Percentiles rank a stretch among this genome's conserved stretches.
Conservation (phyloP, 2,797 vertebrate genomes). For the Eulemur coronatus region DNA sequence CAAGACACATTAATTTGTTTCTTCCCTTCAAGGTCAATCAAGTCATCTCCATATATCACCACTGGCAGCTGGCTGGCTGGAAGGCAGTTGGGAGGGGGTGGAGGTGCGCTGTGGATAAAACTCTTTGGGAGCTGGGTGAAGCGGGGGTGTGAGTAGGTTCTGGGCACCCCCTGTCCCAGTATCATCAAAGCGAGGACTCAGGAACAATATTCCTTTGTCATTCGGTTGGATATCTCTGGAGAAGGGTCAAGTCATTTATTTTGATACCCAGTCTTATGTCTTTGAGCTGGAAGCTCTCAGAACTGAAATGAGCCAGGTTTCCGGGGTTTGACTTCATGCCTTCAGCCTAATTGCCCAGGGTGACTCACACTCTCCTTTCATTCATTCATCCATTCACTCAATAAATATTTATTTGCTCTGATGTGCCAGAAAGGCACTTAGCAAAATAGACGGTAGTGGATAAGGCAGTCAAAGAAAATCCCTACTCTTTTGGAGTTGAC, state of each 20-base stretch:
- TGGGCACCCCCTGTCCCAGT: not conserved
- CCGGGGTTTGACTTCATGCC: not conserved
- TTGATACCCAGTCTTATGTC: not conserved
- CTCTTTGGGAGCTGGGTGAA: not conserved
- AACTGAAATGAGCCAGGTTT: not conserved
- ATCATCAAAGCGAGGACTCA: fast-evolving
- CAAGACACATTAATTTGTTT: constrained; percentile 72
- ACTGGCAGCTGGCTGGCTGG: not conserved
- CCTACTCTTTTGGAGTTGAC: not conserved
- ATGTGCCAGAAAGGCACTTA: not conserved
- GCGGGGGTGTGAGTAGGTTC: not conserved
- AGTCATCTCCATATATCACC: constrained; percentile 61
- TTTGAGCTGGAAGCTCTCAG: not conserved
- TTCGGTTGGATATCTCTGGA: not conserved
- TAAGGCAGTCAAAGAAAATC: not conserved
- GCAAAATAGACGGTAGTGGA: not conserved
- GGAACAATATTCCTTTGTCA: not conserved
- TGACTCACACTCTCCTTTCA: not conserved
- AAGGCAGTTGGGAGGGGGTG: not conserved
- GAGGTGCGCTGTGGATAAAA: not conserved
- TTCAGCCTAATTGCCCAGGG: not conserved
- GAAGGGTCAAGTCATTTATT: not conserved
- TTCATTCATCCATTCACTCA: not conserved
- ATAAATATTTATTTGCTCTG: not conserved
- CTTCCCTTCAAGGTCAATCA: constrained; percentile 77